Percentiles rank a stretch among this genome's conserved stretches.
Evolutionary conservation across 2,113 vertebrate genomes (phyloP).

Genomic region (Larimichthys crocea): DNA sequence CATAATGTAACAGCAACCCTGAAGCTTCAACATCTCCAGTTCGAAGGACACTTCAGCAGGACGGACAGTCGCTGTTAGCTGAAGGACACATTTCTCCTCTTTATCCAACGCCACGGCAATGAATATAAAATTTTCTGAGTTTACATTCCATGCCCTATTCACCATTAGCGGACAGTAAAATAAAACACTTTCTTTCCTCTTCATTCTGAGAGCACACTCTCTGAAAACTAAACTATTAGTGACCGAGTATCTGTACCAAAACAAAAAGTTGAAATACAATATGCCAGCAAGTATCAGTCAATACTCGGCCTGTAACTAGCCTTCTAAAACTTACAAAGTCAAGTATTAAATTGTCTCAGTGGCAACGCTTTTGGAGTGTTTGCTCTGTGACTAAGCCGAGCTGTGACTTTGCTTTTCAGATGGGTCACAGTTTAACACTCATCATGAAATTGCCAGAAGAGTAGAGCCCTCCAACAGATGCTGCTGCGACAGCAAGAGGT

Average conservation of each 20-base stretch:
- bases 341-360: slow-evolving; percentile 53
- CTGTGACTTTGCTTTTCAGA: slow-evolving; percentile 49
- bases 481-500: slow-evolving; percentile 14
- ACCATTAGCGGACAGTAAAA: background rate
- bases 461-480: slow-evolving; percentile 32
- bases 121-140: background rate
- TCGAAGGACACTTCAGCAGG: background rate
- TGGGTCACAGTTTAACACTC: slow-evolving; percentile 62
- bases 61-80: background rate
- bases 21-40: background rate
- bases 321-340: slow-evolving; percentile 50
- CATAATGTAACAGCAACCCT: slow-evolving; percentile 12
- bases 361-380: slow-evolving; percentile 22
- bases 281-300: slow-evolving; percentile 26
- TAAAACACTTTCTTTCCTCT: background rate
- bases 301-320: slow-evolving; percentile 10
- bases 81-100: background rate
- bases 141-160: background rate
- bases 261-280: slow-evolving; percentile 1
- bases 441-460: slow-evolving; percentile 43
- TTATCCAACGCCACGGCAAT: background rate
- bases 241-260: background rate
- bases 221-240: background rate
- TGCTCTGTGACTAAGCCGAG: slow-evolving; percentile 47
- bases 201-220: background rate